Evolutionary conservation across 2,797 vertebrate genomes (phyloP).

Genomic region (Caiman crocodilus): DNA sequence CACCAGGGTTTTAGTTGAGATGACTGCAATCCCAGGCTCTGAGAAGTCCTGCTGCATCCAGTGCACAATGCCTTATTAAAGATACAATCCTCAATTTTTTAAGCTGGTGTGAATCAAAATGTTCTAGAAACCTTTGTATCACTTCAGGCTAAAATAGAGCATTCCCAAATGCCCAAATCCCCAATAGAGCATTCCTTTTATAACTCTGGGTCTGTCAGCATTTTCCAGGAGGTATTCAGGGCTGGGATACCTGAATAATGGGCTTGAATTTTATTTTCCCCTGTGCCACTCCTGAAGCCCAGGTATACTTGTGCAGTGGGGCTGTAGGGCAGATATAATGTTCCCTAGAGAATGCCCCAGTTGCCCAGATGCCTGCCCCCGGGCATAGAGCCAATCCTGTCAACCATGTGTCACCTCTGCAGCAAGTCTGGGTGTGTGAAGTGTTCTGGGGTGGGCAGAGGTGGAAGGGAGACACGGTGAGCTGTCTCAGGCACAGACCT

Average conservation of each 20-base stretch:
- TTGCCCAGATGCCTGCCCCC: background rate
- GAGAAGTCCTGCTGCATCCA: background rate
- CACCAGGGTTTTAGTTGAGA: background rate
- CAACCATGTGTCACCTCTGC: background rate
- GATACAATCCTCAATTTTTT: background rate
- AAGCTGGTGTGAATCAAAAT: background rate
- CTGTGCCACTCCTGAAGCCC: background rate
- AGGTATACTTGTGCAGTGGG: background rate
- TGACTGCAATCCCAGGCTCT: background rate
- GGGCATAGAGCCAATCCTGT: background rate
- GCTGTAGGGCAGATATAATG: background rate
- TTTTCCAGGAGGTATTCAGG: background rate
- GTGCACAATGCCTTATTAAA: background rate
- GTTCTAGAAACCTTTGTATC: background rate
- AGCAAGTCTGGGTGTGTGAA: background rate
- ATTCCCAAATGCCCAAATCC: background rate
- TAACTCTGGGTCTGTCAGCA: background rate
- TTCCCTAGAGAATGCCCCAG: background rate
- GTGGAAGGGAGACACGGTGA: background rate
- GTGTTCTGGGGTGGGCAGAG: background rate
- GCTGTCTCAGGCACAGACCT: background rate
- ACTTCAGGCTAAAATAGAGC: background rate
- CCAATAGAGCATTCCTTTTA: background rate
- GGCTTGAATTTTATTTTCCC: background rate
- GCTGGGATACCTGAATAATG: background rate